Evolutionary conservation across 2,888 invertebrate genomes (phyloP).

Genomic region (Trichogramma evanescens): DNA sequence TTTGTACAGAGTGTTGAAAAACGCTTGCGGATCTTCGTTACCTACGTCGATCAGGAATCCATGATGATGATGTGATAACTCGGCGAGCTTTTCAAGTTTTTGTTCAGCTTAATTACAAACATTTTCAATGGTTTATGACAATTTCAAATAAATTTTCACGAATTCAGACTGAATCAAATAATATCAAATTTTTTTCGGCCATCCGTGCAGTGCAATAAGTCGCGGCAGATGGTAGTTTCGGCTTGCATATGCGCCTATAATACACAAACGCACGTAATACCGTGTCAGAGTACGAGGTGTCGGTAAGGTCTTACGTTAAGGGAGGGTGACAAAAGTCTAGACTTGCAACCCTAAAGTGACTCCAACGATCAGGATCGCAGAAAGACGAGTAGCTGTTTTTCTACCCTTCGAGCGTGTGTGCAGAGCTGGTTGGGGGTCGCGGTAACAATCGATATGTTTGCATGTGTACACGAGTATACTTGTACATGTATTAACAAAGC

Average conservation of each 20-base stretch:
- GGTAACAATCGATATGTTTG: not conserved
- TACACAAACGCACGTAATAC: too few species aligned
- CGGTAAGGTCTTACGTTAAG: not conserved
- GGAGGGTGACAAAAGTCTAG: slow-evolving; percentile 12
- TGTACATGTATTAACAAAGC: slow-evolving; percentile 5
- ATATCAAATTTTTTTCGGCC: too few species aligned
- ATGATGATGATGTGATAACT: slow-evolving; percentile 18
- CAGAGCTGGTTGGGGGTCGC: not conserved
- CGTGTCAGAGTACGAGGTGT: too few species aligned
- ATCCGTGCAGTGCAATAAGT: too few species aligned
- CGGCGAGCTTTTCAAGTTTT: too few species aligned
- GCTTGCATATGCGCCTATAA: too few species aligned
- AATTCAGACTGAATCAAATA: too few species aligned
- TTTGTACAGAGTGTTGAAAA: slow-evolving; percentile 22
- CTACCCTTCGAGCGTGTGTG: slow-evolving; percentile 18
- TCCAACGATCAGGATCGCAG: slow-evolving; percentile 29
- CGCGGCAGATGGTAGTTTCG: too few species aligned
- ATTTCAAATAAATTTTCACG: too few species aligned
- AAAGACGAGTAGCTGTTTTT: not conserved
- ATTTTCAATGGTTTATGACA: too few species aligned
- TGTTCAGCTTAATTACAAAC: too few species aligned
- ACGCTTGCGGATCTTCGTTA: slow-evolving; percentile 38
- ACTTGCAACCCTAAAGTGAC: slow-evolving; percentile 36
- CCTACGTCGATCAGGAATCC: slow-evolving; percentile 38
- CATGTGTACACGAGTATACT: not conserved